Evolutionary conservation across 2,888 invertebrate species (phyloP), one percentile per base, ranked within the genome.

Genomic region (Zootermopsis nevadensis): DNA sequence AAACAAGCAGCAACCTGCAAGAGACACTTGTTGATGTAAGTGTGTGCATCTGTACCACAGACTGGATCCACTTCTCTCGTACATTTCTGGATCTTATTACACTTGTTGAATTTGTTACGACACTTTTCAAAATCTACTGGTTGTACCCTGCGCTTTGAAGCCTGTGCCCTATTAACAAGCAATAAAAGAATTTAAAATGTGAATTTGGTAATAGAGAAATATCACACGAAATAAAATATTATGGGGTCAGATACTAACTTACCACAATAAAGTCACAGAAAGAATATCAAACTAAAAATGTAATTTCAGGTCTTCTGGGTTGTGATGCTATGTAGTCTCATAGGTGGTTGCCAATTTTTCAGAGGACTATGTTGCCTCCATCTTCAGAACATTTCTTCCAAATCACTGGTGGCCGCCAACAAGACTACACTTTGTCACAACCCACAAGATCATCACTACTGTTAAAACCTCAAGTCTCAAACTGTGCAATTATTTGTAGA

Each of bases 41-140:
- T 96, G 85, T 93, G 93, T 27, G 97, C 96, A 87, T 97, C 97
- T 12, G 96, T 96, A 1, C 97, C 97, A 87, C 97, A 97, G n/a
- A 97, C 94, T 2, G 95, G 95, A 89, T 89, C 89, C 79, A 87
- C 86, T 27, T 86, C 86, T 19, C 85, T 86, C 42, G 87, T 87
- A 83, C 89, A 89, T 84, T 94, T 93, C 82, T 93, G 91, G 35
- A 60, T 7, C 87, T 95, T 95, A 87, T 93, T 91, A 88, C 97
- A 97, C 87, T 96, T 95, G 86, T 92, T 93, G 89, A 96, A 90
- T 86, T 95, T 94, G 3, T 91, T 89, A 79, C 93, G 92, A 87
- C 97, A 97, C 88, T 96, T 96, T 85, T 96, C 96, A 91, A 95
- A 95, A 86, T 95, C 95, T 0, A 94, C 93, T 86, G 93, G 92